Evolutionary conservation across 1,140 invertebrate species (phyloP).

Genomic region (Drosophila mayri): DNA sequence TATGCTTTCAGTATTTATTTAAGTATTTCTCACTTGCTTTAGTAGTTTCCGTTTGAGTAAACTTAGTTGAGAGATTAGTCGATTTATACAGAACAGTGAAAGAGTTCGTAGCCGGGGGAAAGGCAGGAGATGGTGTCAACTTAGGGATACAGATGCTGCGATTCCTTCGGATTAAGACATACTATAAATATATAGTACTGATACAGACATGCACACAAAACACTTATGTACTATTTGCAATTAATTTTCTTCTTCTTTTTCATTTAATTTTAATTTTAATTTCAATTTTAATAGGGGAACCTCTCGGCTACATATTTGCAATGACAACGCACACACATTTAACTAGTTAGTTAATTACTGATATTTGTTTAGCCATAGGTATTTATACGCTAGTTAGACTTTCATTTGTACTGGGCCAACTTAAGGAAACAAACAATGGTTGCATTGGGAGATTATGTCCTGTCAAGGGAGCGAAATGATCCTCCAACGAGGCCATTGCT

Average conservation of each 20-base stretch:
- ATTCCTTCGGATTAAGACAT: constrained; percentile 31
- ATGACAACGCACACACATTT: constrained; percentile 51
- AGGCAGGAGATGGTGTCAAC: constrained; percentile 13
- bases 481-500: background rate
- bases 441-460: background rate
- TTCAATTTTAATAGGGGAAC: constrained; percentile 25
- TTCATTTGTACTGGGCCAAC: background rate
- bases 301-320: constrained; percentile 30
- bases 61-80: constrained; percentile 51
- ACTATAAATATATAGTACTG: constrained; percentile 28
- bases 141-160: constrained; percentile 30
- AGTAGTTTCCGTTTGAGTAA: constrained; percentile 38
- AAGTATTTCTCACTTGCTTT: constrained; percentile 69
- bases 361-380: constrained; percentile 44
- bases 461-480: background rate
- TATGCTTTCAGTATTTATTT: constrained; percentile 77
- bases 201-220: constrained; percentile 41
- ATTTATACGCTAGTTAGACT: constrained; percentile 25
- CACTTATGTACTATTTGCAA: constrained; percentile 33
- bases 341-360: constrained; percentile 47
- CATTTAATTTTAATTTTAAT: background rate
- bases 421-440: background rate
- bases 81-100: constrained; percentile 52
- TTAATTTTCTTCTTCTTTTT: background rate
- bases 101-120: constrained; percentile 8